These are phyloP conservation scores for Sinocyclocheilus maitianheensis DNA, from an alignment of 2,113 vertebrate species.

Conservation along the genomic window DNA sequence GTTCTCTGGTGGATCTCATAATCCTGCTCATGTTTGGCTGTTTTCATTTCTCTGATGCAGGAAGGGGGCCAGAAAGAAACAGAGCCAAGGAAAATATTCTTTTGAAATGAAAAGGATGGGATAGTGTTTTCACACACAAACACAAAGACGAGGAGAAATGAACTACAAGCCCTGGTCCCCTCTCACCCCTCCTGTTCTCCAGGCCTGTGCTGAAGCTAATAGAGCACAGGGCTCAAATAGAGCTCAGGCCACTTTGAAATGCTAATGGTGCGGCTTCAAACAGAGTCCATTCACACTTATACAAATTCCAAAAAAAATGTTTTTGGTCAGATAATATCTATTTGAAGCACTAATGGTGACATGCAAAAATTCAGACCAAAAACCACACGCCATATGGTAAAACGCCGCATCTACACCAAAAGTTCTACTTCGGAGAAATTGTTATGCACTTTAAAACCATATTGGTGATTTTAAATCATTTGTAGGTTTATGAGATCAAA, in stretches of 20 bases:
- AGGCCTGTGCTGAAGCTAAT: constrained; percentile 86
- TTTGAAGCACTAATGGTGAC: constrained; percentile 39
- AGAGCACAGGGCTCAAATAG: constrained; percentile 81
- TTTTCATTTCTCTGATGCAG: constrained; percentile 39
- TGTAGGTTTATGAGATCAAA: neutral
- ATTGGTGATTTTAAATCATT: neutral
- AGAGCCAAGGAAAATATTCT: constrained; percentile 42
- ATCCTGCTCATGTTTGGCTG: constrained; percentile 35
- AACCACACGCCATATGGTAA: constrained; percentile 31
- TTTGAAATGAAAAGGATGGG: constrained; percentile 43
- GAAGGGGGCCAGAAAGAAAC: constrained; percentile 35
- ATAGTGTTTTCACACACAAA: constrained; percentile 71
- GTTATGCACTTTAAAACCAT: neutral
- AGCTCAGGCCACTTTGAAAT: constrained; percentile 92
- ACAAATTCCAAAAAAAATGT: constrained; percentile 83
- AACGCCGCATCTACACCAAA: neutral
- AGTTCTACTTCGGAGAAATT: neutral
- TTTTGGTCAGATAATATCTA: constrained; percentile 75
- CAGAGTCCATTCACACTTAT: constrained; percentile 89
- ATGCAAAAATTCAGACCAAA: constrained; percentile 16
- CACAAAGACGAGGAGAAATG: constrained; percentile 72
- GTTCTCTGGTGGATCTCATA: constrained; percentile 43
- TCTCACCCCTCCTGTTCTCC: constrained; percentile 81
- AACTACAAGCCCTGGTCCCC: constrained; percentile 79
- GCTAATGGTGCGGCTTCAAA: constrained; percentile 88